phyloP scores from a whole-genome alignment of 1,140 invertebrate genomes.

The Papilio polytes region DNA sequence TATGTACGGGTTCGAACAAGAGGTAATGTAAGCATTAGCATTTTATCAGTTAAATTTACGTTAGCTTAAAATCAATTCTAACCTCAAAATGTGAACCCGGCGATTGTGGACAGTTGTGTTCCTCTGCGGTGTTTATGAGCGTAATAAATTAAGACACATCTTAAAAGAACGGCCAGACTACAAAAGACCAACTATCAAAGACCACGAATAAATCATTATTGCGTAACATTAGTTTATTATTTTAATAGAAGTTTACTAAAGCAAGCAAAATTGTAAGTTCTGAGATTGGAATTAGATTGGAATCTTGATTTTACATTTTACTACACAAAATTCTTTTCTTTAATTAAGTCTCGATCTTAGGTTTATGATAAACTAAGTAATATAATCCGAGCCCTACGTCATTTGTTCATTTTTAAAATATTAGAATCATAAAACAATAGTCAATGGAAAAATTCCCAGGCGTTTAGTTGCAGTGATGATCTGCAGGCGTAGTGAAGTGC shows the following conservation, averaged over 20 bases:
- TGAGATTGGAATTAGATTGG: too few relatives aligned
- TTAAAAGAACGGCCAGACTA: constrained; percentile 9
- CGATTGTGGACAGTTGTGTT: constrained; percentile 11
- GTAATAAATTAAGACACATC: constrained; percentile 17
- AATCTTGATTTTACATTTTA: too few relatives aligned
- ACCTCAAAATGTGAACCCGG: constrained; percentile 18
- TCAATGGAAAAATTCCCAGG: constrained; percentile 10
- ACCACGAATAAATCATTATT: constrained; percentile 28
- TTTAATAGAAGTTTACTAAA: neutral
- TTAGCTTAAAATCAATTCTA: neutral
- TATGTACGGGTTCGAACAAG: neutral
- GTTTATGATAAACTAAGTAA: too few relatives aligned
- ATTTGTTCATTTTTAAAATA: too few relatives aligned
- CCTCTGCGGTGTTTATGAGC: neutral
- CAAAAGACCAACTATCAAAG: constrained; percentile 12
- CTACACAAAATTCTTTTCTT: too few relatives aligned
- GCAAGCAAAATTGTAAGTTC: neutral
- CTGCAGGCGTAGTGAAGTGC: constrained; percentile 12
- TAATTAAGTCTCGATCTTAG: too few relatives aligned
- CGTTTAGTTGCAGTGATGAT: neutral
- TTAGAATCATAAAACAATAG: neutral
- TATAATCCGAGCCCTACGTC: too few relatives aligned
- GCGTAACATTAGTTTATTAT: constrained; percentile 6
- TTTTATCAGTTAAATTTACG: neutral
- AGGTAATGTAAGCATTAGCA: constrained; percentile 6